Base-by-base conservation (phyloP, 1,140 invertebrate species). In the Colletes gigas region DNA sequence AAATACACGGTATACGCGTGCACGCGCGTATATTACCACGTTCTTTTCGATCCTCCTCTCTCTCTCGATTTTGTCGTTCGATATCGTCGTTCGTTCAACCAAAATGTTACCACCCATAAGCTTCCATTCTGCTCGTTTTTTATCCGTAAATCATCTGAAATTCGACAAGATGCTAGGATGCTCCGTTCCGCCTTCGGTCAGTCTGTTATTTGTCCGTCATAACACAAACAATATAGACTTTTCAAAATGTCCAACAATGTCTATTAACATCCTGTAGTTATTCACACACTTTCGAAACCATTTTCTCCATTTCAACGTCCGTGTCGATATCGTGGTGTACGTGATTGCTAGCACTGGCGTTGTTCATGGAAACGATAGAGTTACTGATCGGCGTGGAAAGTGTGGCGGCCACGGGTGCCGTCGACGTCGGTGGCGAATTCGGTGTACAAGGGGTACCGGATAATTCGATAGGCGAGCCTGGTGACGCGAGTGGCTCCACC, bases 291-390 rank as follows among this genome's bases (percentile, higher is more conserved):
- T 96, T 95, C 71, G 95, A 95, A 81, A 96, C 96, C 93, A 96
- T 95, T 91, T 96, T 96, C 90, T 96, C 95, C 95, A 96, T 96
- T 88, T 96, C 95, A 88, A 95, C 94, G 89, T 96, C 95, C 73
- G 94, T 94, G 81, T 95, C 95, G 79, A 94, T 93, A 47, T 94
- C 94, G 72, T 93, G 91, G 72, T 93, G 92, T 57, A 92, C 86
- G 15, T 93, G 92, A 83, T 91, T 93, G 75, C 90, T 93, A 14
- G 91, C 83, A 78, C 86, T 87, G 66, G 84, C 86, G 59, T 87
- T 89, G 67, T 82, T 84, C 71, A 85, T 88, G 44, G 86, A 15
- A 63, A 78, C 70, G 8, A 80, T 76, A 21, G 86, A 66, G 7
- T 85, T 74, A n/a, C 70, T 80, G 52, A 88, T 88, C 30, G 86